A percentile compares a stretch with the other conserved stretches of the same genome.
Conservation (phyloP, 2,113 vertebrate species). For the Barnardius zonarius region DNA sequence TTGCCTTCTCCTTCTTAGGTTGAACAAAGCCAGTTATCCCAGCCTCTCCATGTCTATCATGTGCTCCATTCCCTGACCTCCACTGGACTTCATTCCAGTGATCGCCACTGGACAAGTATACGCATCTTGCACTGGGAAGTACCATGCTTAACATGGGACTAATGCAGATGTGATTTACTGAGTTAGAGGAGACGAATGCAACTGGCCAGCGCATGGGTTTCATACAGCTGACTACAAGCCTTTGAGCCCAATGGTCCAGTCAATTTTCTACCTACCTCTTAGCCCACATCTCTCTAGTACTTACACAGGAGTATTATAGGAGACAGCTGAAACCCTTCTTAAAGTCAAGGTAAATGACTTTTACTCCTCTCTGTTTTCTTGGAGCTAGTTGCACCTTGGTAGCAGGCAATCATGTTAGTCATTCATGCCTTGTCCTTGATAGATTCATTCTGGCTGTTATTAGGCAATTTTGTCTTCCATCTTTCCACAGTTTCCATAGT, state of each 20-base stretch:
- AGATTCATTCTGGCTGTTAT: neutral
- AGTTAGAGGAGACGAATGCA: neutral
- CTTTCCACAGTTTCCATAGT: neutral
- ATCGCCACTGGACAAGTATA: neutral
- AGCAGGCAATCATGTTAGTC: neutral
- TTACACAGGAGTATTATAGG: neutral
- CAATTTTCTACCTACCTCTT: neutral
- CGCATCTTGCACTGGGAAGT: neutral
- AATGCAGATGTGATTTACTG: neutral
- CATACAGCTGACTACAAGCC: neutral
- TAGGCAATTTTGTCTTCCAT: neutral
- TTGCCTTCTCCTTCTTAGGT: neutral
- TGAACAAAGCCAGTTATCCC: neutral
- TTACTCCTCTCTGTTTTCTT: neutral
- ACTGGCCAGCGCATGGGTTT: rapidly evolving
- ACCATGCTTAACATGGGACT: neutral
- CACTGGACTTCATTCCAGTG: neutral
- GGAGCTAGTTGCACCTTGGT: neutral
- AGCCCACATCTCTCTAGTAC: neutral
- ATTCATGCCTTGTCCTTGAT: neutral
- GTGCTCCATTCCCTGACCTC: neutral
- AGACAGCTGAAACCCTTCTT: neutral
- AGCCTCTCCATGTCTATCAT: neutral
- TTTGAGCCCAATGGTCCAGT: neutral
- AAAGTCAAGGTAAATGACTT: neutral